These are phyloP conservation scores for Orchestes rusci DNA, from an alignment of 2,888 invertebrate genomes.

Conservation along the genomic window DNA sequence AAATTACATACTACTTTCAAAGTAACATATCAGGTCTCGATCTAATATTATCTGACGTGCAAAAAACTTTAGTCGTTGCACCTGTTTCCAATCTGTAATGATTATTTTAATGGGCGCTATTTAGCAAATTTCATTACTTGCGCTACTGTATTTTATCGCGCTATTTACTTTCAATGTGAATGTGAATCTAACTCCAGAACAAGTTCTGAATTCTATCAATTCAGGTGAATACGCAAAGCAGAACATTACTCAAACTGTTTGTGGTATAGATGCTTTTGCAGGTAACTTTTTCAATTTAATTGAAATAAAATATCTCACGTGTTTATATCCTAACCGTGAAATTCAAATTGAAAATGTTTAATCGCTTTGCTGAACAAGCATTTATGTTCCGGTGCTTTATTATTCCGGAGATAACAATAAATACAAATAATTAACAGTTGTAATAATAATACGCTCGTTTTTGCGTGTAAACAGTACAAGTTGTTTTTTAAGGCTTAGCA, in stretches of 20 bases:
- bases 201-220: too few species aligned
- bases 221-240: too few species aligned
- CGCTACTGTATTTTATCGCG: slow-evolving; percentile 14
- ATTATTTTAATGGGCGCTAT: slow-evolving; percentile 17
- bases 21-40: too few species aligned
- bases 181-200: too few species aligned
- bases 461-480: too few species aligned
- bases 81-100: slow-evolving; percentile 17
- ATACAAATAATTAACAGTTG: neutral
- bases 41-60: neutral
- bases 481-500: too few species aligned
- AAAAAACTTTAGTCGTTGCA: slow-evolving; percentile 11
- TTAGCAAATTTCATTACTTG: slow-evolving; percentile 17
- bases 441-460: too few species aligned
- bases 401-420: slow-evolving; percentile 3
- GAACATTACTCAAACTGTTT: too few species aligned
- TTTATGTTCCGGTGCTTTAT: slow-evolving; percentile 3
- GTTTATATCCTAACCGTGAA: neutral
- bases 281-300: neutral
- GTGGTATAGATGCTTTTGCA: too few species aligned
- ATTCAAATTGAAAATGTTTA: neutral
- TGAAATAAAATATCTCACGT: neutral
- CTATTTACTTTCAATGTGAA: too few species aligned
- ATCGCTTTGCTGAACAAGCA: slow-evolving; percentile 3
- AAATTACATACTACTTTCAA: too few species aligned